A percentile compares a stretch with the other conserved stretches of the same genome.
phyloP scores from a whole-genome alignment of 2,797 vertebrate genomes.

The Adelosebastes latens region DNA sequence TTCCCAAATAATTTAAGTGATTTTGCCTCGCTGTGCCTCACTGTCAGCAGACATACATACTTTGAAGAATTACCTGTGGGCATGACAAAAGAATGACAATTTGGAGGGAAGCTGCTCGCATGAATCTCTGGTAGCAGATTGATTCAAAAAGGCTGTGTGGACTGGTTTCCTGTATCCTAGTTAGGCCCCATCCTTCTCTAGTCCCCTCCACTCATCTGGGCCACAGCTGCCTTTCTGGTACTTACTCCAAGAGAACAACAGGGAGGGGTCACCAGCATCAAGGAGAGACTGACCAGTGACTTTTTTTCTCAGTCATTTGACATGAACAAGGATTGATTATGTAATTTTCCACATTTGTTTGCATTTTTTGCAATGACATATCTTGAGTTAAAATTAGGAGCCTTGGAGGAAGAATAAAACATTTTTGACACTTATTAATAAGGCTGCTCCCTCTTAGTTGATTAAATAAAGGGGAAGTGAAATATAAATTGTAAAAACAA shows the following conservation, averaged over 20 bases:
- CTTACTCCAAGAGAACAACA: slow-evolving; percentile 18
- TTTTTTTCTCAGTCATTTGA: neutral
- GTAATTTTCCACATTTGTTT: neutral
- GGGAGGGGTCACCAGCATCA: slow-evolving; percentile 13
- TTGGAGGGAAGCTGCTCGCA: slow-evolving; percentile 45
- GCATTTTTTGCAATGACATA: neutral
- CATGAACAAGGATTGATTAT: neutral
- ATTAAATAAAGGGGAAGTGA: too few species aligned
- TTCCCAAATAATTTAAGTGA: slow-evolving; percentile 13
- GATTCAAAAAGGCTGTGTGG: slow-evolving; percentile 61
- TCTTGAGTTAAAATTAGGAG: too few species aligned
- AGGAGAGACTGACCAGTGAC: slow-evolving; percentile 8
- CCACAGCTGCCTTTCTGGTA: slow-evolving; percentile 60
- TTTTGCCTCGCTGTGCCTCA: slow-evolving; percentile 12
- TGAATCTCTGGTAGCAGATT: slow-evolving; percentile 49
- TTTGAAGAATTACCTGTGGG: slow-evolving; percentile 53
- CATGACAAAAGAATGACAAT: slow-evolving; percentile 33
- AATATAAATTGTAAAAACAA: too few species aligned
- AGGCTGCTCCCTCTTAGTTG: too few species aligned
- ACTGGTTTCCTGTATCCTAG: slow-evolving; percentile 42
- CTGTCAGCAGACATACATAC: slow-evolving; percentile 31
- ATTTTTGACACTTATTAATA: too few species aligned
- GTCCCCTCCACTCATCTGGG: slow-evolving; percentile 56
- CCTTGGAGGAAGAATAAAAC: too few species aligned
- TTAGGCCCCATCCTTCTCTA: slow-evolving; percentile 21